Evolutionary conservation across 2,113 vertebrate species (phyloP).

Genomic region (Poecilia latipinna): DNA sequence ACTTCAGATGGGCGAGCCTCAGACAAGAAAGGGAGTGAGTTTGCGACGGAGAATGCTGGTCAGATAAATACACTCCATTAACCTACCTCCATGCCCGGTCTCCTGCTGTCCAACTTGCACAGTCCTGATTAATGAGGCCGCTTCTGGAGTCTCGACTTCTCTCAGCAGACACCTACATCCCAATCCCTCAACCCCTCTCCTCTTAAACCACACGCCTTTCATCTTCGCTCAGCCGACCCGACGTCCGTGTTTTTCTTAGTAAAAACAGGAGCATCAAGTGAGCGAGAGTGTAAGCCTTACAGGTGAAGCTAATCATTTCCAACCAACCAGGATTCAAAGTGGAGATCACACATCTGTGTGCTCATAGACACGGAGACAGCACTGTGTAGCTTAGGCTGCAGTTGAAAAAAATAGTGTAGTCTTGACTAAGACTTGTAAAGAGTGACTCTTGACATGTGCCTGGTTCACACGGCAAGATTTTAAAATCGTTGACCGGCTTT

Average conservation of each 20-base stretch:
- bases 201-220: constrained; percentile 14
- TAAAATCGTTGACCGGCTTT: no score
- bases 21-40: constrained; percentile 27
- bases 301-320: constrained; percentile 36
- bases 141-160: constrained; percentile 55
- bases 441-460: no score
- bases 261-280: not conserved
- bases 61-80: constrained; percentile 70
- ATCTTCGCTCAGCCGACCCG: constrained; percentile 22
- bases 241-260: not conserved
- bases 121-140: constrained; percentile 74
- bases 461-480: no score
- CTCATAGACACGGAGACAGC: not conserved
- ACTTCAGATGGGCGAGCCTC: constrained; percentile 56
- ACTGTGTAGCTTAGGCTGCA: not conserved
- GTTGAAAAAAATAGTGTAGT: not conserved
- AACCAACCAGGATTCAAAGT: constrained; percentile 2
- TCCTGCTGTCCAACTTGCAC: constrained; percentile 51
- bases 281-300: not conserved
- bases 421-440: no score
- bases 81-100: constrained; percentile 47
- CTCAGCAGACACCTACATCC: constrained; percentile 23
- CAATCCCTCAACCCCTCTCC: constrained; percentile 14
- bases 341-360: not conserved
- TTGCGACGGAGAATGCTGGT: constrained; percentile 40